Conservation (phyloP, 2,888 invertebrate genomes). For the Nebria salina region DNA sequence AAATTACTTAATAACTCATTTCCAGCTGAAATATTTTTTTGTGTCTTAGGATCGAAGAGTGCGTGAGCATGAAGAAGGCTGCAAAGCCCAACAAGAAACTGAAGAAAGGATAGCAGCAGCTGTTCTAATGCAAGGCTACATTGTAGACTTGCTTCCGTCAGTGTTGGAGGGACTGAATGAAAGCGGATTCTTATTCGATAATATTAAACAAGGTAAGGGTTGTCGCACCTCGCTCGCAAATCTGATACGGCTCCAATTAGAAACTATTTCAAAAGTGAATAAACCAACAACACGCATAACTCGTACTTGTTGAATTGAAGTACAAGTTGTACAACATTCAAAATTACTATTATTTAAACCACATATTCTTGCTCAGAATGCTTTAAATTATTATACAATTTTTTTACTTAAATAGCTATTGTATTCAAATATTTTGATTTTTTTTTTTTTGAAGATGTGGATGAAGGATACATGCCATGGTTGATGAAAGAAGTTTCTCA, state of each 20-base stretch:
- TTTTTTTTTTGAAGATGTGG: slow-evolving; percentile 70
- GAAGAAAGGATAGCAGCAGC: slow-evolving; percentile 81
- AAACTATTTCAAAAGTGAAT: slow-evolving; percentile 1
- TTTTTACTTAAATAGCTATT: background rate
- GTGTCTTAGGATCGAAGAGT: slow-evolving; percentile 71
- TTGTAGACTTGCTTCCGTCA: slow-evolving; percentile 85
- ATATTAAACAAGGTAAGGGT: slow-evolving; percentile 67
- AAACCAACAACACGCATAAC: background rate
- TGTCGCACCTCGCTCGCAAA: background rate
- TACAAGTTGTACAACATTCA: background rate
- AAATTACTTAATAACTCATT: background rate
- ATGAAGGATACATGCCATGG: slow-evolving; percentile 89
- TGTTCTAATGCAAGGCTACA: slow-evolving; percentile 85
- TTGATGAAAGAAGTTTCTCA: slow-evolving; percentile 81
- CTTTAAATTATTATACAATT: background rate
- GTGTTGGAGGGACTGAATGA: slow-evolving; percentile 83
- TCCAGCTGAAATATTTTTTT: slow-evolving; percentile 10
- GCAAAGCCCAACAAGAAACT: slow-evolving; percentile 74
- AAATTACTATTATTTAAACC: background rate
- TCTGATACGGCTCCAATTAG: background rate
- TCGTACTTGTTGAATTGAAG: background rate
- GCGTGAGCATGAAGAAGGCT: slow-evolving; percentile 75
- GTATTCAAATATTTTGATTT: slow-evolving; percentile 9
- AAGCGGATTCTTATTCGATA: slow-evolving; percentile 75
- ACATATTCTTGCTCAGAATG: background rate